Evolutionary conservation across 37 sponge, comb jelly and placozoan species (phyloP).

Genomic region (Ianthella basta): DNA sequence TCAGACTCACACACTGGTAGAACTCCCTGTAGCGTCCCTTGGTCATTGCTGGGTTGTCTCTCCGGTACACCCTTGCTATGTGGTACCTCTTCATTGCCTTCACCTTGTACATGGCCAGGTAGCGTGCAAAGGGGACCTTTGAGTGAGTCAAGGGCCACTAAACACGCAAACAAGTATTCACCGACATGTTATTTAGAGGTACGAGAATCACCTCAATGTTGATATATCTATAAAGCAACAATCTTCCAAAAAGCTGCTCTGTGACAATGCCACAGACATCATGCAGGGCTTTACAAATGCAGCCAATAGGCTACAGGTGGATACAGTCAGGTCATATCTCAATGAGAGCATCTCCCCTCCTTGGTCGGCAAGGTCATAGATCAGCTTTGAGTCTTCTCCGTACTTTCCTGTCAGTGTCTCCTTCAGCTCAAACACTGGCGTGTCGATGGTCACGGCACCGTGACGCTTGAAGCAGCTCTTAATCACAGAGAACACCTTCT

Average conservation of each 20-base stretch:
- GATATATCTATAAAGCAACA: no score
- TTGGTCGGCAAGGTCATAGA: constrained; percentile 97
- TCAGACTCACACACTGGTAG: constrained; percentile 95
- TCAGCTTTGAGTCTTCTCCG: constrained; percentile 98
- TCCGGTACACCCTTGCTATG: constrained; percentile 95
- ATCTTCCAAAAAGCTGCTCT: no score
- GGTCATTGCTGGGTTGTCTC: constrained; percentile 96
- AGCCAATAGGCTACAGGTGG: not conserved
- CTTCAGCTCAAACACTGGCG: constrained; percentile 98
- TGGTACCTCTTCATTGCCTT: constrained; percentile 96
- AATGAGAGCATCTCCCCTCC: constrained; percentile 96
- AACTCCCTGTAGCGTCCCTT: constrained; percentile 96
- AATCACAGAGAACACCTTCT: constrained; percentile 83
- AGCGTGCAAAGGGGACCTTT: constrained; percentile 90
- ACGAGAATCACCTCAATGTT: no score
- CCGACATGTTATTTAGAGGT: no score
- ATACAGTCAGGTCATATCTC: constrained; percentile 97
- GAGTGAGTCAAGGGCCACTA: not conserved
- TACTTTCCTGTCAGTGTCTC: constrained; percentile 93
- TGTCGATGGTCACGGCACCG: constrained; percentile 96
- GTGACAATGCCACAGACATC: no score
- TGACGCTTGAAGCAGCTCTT: constrained; percentile 89
- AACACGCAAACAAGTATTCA: not conserved
- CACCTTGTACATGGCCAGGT: constrained; percentile 94
- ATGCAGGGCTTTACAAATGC: no score